Evolutionary conservation across 2,888 invertebrate species (phyloP).

Genomic region (Pseudococcus viburni): DNA sequence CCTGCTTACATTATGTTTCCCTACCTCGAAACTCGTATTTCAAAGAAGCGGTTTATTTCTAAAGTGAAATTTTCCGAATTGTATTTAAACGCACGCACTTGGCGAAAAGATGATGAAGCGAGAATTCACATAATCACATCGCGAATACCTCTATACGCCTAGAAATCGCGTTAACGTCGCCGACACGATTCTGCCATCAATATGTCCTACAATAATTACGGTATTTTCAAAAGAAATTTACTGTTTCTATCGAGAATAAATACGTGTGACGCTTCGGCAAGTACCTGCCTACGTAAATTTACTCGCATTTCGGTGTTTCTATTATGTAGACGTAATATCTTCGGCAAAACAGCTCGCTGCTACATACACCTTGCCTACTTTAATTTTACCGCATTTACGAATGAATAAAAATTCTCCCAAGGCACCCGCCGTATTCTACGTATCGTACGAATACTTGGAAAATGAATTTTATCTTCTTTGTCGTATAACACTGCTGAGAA

Average conservation of each 20-base stretch:
- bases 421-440: neutral
- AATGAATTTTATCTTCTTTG: neutral
- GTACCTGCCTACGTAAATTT: neutral
- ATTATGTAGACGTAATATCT: neutral
- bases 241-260: neutral
- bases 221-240: neutral
- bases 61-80: constrained; percentile 7
- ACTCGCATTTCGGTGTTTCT: neutral
- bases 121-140: neutral
- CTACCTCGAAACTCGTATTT: neutral
- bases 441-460: neutral
- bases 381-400: neutral
- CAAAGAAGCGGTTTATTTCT: constrained; percentile 8
- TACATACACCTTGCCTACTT: neutral
- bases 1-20: neutral
- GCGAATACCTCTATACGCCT: neutral
- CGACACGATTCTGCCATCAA: neutral
- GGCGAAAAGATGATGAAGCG: constrained; percentile 4
- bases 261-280: neutral
- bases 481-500: neutral
- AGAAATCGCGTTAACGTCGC: neutral
- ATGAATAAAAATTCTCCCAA: neutral
- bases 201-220: neutral
- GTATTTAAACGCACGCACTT: neutral
- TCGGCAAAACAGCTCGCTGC: neutral